Evolutionary conservation across 2,888 invertebrate species (phyloP).

Genomic region (Tridacna gigas): DNA sequence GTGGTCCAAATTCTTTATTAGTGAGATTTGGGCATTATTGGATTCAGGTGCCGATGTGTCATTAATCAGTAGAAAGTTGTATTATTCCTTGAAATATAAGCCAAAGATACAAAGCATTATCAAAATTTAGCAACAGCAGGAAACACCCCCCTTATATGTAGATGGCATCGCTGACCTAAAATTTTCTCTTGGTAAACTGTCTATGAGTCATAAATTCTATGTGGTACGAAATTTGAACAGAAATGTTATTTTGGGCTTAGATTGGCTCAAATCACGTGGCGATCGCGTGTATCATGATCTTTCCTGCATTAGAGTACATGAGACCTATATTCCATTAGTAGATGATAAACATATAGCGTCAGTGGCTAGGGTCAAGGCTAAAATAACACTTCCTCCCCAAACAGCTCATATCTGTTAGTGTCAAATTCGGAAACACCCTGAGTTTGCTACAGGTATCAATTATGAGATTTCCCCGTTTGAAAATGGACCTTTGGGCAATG

Average conservation of each 20-base stretch:
- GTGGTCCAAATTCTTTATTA: not conserved
- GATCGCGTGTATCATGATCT: conserved; percentile 45
- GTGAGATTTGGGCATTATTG: conserved; percentile 10
- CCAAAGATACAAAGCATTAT: not conserved
- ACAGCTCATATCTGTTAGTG: not conserved
- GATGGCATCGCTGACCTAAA: conserved; percentile 19
- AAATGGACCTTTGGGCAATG: not conserved
- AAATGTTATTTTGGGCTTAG: conserved; percentile 37
- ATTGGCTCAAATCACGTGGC: conserved; percentile 28
- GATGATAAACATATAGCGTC: not conserved
- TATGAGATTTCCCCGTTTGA: not conserved
- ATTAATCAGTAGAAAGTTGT: conserved; percentile 27
- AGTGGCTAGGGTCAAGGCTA: not conserved
- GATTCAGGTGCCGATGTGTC: conserved; percentile 46
- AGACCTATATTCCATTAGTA: not conserved
- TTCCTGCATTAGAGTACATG: conserved; percentile 25
- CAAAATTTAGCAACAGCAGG: conserved; percentile 1
- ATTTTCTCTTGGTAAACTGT: conserved; percentile 10
- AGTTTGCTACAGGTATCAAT: not conserved
- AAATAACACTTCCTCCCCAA: not conserved
- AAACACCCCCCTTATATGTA: not conserved
- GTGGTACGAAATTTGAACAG: conserved; percentile 34
- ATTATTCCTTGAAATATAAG: conserved; percentile 12
- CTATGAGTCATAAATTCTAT: conserved; percentile 25
- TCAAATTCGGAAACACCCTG: conserved; percentile 1